Evolutionary conservation across 2,113 vertebrate species (phyloP).

Genomic region (Psilopogon haemacephalus): DNA sequence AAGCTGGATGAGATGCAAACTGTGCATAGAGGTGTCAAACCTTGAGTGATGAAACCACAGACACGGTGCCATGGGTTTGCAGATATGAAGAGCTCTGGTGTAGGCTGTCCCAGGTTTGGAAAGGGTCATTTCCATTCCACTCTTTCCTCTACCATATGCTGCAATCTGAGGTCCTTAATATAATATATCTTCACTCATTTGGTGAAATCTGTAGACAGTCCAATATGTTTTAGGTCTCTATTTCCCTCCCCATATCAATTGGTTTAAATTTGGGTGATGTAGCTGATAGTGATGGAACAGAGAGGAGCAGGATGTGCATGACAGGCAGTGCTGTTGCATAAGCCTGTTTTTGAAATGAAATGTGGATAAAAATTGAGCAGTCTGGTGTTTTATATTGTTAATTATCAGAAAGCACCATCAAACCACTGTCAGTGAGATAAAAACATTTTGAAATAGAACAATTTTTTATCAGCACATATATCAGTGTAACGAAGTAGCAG

Average conservation of each 20-base stretch:
- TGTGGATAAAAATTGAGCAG: neutral
- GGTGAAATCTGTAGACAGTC: neutral
- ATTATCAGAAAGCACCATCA: neutral
- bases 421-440: neutral
- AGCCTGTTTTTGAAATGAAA: neutral
- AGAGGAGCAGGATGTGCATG: neutral
- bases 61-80: neutral
- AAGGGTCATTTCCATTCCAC: neutral
- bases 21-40: neutral
- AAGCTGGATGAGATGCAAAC: neutral
- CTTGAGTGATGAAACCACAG: neutral
- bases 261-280: neutral
- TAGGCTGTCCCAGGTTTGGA: neutral
- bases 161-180: neutral
- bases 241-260: neutral
- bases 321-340: neutral
- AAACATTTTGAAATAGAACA: neutral
- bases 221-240: neutral
- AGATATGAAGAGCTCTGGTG: neutral
- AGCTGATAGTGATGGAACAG: neutral
- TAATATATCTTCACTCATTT: neutral
- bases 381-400: neutral
- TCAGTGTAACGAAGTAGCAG: neutral
- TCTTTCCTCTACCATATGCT: neutral
- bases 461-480: neutral